Percentiles rank a stretch among this genome's conserved stretches.
Conservation (phyloP, 2,113 vertebrate species). For the Rhizomys pruinosus region DNA sequence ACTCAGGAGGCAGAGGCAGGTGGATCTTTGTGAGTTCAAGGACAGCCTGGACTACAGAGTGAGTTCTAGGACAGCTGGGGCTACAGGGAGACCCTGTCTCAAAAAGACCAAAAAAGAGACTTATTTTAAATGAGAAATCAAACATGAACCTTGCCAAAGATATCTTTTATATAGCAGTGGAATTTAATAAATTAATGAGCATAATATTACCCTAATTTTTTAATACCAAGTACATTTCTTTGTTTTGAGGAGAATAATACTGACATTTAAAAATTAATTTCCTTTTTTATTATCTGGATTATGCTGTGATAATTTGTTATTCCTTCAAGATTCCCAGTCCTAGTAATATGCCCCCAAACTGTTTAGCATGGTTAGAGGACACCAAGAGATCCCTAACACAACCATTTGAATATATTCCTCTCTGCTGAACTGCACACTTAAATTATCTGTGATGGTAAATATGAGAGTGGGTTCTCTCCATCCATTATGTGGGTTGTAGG, state of each 20-base stretch:
- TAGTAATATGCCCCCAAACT: background rate
- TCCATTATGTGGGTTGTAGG: background rate
- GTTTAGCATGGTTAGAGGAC: constrained; percentile 39
- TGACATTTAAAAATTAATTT: constrained; percentile 56
- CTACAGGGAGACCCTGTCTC: too few relatives aligned
- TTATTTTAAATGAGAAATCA: background rate
- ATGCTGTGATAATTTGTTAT: constrained; percentile 44
- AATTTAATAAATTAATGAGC: constrained; percentile 60
- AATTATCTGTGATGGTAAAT: constrained; percentile 13
- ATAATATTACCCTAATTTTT: constrained; percentile 27
- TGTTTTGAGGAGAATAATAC: constrained; percentile 62
- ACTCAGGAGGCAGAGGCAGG: too few relatives aligned
- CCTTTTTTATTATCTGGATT: constrained; percentile 66
- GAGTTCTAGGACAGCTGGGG: too few relatives aligned
- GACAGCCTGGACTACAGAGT: too few relatives aligned
- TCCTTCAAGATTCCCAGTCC: constrained; percentile 49
- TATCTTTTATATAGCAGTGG: constrained; percentile 28
- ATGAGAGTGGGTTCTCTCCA: background rate
- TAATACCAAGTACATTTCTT: constrained; percentile 57
- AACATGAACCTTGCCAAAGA: background rate
- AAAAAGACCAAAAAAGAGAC: too few relatives aligned
- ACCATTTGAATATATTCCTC: background rate
- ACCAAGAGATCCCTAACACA: background rate
- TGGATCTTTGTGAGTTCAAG: too few relatives aligned
- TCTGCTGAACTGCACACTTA: background rate